Percentiles rank a stretch among this genome's conserved stretches.
phyloP scores from a whole-genome alignment of 2,797 vertebrate genomes.

The Ptychadena robeensis region DNA sequence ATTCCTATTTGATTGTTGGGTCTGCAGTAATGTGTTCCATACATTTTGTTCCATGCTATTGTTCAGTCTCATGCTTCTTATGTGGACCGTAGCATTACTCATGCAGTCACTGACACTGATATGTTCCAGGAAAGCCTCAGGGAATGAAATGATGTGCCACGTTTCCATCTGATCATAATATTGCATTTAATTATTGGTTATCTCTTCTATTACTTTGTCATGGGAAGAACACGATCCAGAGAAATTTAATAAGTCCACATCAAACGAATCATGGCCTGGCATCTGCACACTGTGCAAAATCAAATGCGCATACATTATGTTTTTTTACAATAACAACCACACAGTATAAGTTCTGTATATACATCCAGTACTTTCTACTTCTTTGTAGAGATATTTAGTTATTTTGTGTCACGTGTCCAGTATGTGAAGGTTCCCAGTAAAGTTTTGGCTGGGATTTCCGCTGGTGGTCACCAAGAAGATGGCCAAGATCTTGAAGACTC shows the following conservation, averaged over 20 bases:
- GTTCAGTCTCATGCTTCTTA: too few species aligned
- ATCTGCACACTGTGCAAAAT: background rate
- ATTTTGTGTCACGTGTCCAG: too few species aligned
- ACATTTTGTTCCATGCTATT: background rate
- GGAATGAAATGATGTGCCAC: slow-evolving; percentile 16
- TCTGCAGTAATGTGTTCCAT: background rate
- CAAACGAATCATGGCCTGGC: background rate
- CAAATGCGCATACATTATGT: background rate
- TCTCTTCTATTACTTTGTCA: slow-evolving; percentile 22
- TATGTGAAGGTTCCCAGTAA: background rate
- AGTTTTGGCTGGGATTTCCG: background rate
- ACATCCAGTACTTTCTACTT: too few species aligned
- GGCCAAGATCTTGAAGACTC: background rate
- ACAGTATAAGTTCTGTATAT: too few species aligned
- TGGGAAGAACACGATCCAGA: background rate
- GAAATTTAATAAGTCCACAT: slow-evolving; percentile 16
- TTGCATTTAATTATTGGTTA: slow-evolving; percentile 16
- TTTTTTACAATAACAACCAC: background rate
- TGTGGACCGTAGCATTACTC: background rate
- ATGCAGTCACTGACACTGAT: background rate
- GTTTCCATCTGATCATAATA: slow-evolving; percentile 5
- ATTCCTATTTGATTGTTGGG: too few species aligned
- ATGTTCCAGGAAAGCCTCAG: slow-evolving; percentile 9
- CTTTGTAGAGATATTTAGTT: too few species aligned
- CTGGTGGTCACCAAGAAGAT: background rate